phyloP scores from a whole-genome alignment of 2,113 vertebrate species.

The Panthera uncia region DNA sequence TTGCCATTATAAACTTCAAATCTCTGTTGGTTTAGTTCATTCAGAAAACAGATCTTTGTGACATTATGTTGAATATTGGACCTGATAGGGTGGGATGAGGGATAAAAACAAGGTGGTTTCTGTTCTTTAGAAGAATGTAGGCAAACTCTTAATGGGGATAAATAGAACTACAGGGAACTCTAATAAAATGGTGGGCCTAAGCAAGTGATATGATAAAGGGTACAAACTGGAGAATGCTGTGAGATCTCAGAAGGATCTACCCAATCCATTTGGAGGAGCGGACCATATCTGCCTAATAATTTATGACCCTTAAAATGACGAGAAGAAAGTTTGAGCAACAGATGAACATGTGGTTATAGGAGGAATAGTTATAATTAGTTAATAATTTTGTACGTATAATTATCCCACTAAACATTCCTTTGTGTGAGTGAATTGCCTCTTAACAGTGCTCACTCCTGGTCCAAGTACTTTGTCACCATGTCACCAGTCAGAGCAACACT shows the following conservation, averaged over 20 bases:
- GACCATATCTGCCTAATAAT: background rate
- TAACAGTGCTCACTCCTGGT: background rate
- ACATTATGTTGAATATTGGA: background rate
- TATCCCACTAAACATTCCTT: background rate
- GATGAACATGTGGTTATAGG: background rate
- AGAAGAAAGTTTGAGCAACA: background rate
- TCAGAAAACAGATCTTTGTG: background rate
- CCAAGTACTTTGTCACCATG: background rate
- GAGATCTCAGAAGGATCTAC: background rate
- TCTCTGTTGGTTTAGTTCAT: background rate
- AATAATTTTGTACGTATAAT: background rate
- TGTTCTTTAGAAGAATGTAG: constrained; percentile 3
- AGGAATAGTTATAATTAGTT: background rate
- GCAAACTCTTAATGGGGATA: background rate
- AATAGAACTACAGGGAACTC: background rate
- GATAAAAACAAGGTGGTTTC: background rate
- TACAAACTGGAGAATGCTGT: background rate
- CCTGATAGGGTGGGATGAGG: background rate
- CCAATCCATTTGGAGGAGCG: background rate
- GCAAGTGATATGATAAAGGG: background rate
- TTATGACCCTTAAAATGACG: background rate
- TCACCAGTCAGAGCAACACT: background rate
- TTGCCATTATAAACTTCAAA: background rate
- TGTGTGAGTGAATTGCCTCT: background rate
- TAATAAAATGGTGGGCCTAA: background rate